Conservation (phyloP, 2,113 vertebrate species). For the Nesospiza acunhae region DNA sequence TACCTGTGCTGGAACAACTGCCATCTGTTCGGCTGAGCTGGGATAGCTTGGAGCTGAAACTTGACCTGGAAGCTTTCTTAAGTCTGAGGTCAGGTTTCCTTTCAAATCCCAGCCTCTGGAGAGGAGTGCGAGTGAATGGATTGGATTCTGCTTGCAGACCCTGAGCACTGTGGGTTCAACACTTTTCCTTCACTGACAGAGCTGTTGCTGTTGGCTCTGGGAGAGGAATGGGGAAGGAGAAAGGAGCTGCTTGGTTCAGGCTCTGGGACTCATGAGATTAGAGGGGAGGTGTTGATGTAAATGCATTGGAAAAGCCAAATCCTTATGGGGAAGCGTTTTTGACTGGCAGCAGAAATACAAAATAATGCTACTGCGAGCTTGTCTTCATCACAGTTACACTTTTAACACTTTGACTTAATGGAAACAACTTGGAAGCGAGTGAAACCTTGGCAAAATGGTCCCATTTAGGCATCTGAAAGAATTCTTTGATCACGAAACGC, state of each 20-base stretch:
- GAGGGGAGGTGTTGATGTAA: neutral
- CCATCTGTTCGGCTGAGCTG: neutral
- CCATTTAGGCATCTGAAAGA: neutral
- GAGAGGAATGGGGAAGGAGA: neutral
- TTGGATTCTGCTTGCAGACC: neutral
- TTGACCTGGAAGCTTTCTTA: slow-evolving; percentile 36
- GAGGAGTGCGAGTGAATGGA: neutral
- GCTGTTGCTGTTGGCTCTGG: neutral
- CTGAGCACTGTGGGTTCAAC: fast-evolving
- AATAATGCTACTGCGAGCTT: neutral
- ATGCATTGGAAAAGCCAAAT: fast-evolving
- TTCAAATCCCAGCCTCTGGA: neutral
- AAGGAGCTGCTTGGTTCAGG: neutral
- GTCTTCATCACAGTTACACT: neutral
- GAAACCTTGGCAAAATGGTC: neutral
- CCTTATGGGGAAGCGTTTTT: fast-evolving
- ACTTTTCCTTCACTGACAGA: neutral
- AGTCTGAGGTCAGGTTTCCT: slow-evolving; percentile 15
- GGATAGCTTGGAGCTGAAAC: neutral
- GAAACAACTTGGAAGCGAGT: neutral
- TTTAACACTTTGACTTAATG: neutral
- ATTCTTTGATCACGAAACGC: neutral
- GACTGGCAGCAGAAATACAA: neutral
- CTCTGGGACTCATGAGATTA: neutral
- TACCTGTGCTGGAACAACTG: neutral